Evolutionary conservation across 2,797 vertebrate genomes (phyloP), one percentile per base, ranked within the genome.

Genomic region (Falco peregrinus): DNA sequence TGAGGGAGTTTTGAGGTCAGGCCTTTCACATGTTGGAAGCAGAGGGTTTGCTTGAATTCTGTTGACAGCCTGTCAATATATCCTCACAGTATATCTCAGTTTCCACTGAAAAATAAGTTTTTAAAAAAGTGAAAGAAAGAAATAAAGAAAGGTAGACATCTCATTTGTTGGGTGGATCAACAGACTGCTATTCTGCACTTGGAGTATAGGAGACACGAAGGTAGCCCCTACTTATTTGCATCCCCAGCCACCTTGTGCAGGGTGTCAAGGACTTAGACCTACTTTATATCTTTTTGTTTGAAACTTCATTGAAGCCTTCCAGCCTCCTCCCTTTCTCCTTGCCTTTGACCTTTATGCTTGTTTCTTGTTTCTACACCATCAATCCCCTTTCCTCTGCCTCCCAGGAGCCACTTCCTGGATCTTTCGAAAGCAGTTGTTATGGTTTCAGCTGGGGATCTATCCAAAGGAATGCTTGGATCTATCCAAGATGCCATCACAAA

Each of bases 341-440:
- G 29, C 59, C 43, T 92, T 85, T 89, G 81, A 73, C 70, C 39
- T 78, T 87, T 69, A 47, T 89, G 14, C 24, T 63, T 85, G 50
- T 89, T 89, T 77, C 24, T 63, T 85, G 50, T 89, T 89, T 77
- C 22, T 76, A 26, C 24, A 51, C 33, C 31, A 59, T 48, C 50
- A 79, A 16, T 51, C 22, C 37, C 26, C 39, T 65, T 74, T 74
- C 14, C 57, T 83, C 71, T 89, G 53, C 24, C n/a, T 91, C 48
- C 60, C 37, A 63, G 28, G 24, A 95, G 17, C 19, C 13, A 13
- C 19, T 79, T 76, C n/a, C 41, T 60, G 29, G 16, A 81, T 93
- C 65, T 81, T 25, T 65, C 10, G 2, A 69, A 90, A 70, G 47
- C 22, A 61, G 47, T 31, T 87, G 31, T 78, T 91, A n/a, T 3